Base-by-base conservation (phyloP, 2,888 invertebrate genomes). In the Boloria euphrosyne region DNA sequence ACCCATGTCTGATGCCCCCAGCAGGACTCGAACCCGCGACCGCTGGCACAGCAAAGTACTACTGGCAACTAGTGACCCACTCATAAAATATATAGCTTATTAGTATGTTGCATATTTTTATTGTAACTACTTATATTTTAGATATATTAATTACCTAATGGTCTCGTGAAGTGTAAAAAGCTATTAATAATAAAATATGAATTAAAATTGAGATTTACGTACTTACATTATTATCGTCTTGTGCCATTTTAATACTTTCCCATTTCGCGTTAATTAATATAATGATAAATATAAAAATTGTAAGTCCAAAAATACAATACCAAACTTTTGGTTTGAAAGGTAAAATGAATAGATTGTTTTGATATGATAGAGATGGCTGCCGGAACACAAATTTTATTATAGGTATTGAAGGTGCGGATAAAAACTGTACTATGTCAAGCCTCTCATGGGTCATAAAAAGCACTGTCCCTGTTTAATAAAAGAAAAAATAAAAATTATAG, bases 311-410 rank as follows among this genome's bases (percentile, higher is more conserved):
- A 47, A 90, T 85, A 47, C 93, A 89, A 50, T 92, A 80, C 95
- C 95, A 95, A 0, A 95, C 95, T 0, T 83, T 77, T 2, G 81
- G 83, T 46, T 92, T 89, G 76, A 95, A 95, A 0, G 95, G 95
- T 47, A 95, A 80, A 0, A 93, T 82, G 76, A 94, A 95, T 66
- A 96, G 89, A 77, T 95, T 96, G 69, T 93, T 92, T 7, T 95
- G 93, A 66, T 93, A 93, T 0, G 95, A 95, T 6, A 95, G 82
- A 3, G 94, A 93, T 0, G 95, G 95, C 66, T 94, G 93, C 6
- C 94, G 92, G 78, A 95, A 95, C 55, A 95, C 86, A 73, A 95
- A 94, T 66, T 82, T 88, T 0, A 91, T 76, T 3, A 77, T 77
- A 0, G 87, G 77, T 13, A 82, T 80, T 0, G 85, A 80, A 0